Evolutionary conservation across 1,140 invertebrate genomes (phyloP), one percentile per base, ranked within the genome.

Genomic region (Linepithema humile): DNA sequence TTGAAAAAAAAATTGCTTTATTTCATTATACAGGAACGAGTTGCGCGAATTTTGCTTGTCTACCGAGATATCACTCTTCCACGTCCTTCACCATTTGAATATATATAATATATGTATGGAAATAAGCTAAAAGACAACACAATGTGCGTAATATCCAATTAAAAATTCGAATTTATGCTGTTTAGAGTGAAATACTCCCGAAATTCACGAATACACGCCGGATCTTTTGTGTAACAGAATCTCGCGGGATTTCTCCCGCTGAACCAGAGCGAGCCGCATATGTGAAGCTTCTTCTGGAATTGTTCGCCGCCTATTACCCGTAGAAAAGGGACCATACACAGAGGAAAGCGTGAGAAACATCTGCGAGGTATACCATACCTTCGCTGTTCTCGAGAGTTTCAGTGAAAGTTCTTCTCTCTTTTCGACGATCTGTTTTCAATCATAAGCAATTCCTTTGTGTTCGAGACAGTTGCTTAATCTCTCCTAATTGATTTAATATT

Each of bases 261-360:
- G n/a, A n/a, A n/a, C n/a, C n/a, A n/a, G n/a, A n/a, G n/a, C n/a
- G n/a, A n/a, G n/a, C n/a, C n/a, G n/a, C n/a, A n/a, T n/a, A n/a
- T n/a, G n/a, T n/a, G n/a, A n/a, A n/a, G n/a, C n/a, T n/a, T n/a
- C n/a, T n/a, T n/a, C n/a, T n/a, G n/a, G n/a, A n/a, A n/a, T n/a
- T n/a, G n/a, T n/a, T n/a, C n/a, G n/a, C n/a, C n/a, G n/a, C 7
- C 15, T 50, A 40, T 55, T 78, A 67, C 15, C 9, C n/a, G 23
- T 53, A 78, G 60, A 4, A 50, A 65, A 80, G 60, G 57, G 50
- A 45, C 80, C n/a, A 75, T 9, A 83, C 83, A 57, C 57, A 55
- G 85, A 77, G 75, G 48, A 69, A 85, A 87, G 65, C 73, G 83
- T 89, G 83, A 80, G 87, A 87, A 88, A 82, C 26, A 40, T 53